Base-by-base conservation (phyloP, 1,140 invertebrate species). In the Drosophila fuyamai region DNA sequence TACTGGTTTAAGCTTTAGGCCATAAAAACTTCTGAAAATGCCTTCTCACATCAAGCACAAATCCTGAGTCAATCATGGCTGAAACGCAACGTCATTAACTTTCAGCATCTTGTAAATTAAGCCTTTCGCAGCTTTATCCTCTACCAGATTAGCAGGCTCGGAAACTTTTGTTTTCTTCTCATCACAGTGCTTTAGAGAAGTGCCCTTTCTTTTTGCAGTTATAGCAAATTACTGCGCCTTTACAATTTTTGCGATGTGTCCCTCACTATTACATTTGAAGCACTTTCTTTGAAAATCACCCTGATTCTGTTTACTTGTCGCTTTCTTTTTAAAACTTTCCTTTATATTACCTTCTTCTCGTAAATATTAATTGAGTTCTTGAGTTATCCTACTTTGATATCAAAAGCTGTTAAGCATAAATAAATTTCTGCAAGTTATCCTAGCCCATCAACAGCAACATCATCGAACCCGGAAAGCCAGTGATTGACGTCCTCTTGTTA, bases 1-100 rank as follows among this genome's bases (percentile, higher is more conserved):
- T n/a, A n/a, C n/a, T n/a, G n/a, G n/a, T n/a, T n/a, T n/a, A n/a
- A n/a, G n/a, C n/a, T n/a, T n/a, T n/a, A n/a, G n/a, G n/a, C n/a
- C n/a, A n/a, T n/a, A n/a, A n/a, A n/a, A n/a, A n/a, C n/a, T n/a
- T n/a, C n/a, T n/a, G n/a, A n/a, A n/a, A n/a, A n/a, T n/a, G n/a
- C n/a, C n/a, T n/a, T n/a, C n/a, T n/a, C n/a, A n/a, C n/a, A n/a
- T 29, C 14, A 27, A 48, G 6, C 23, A 48, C 23, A 29, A 29
- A 23, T 48, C 46, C 46, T 13, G 23, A 48, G 27, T 48, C 18
- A 13, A 48, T 48, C 23, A 48, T 48, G 10, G 13, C 13, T 48
- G 5, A 7, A 50, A 51, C 16, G 14, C 35, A 29, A 32, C 13
- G 4, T 9, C 14, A 10, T 51, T n/a, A 16, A 29, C 50, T 51